A percentile compares a stretch with the other conserved stretches of the same genome.
phyloP scores from a whole-genome alignment of 2,797 vertebrate genomes.

The Myotis vivesi region DNA sequence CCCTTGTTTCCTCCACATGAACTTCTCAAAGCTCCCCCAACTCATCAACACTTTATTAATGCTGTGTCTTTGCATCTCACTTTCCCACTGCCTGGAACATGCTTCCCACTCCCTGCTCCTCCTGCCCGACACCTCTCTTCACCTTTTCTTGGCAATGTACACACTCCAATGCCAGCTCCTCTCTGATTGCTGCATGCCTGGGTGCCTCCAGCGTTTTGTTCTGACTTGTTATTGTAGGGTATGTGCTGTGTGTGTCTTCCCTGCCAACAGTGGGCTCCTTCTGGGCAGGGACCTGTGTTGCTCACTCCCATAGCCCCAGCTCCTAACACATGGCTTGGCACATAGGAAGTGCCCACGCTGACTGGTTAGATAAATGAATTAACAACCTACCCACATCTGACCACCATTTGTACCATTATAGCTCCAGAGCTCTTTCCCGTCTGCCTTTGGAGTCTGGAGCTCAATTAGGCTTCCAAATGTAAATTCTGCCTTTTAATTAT shows the following conservation, averaged over 20 bases:
- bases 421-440: not conserved
- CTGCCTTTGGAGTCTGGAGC: not conserved
- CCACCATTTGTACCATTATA: not conserved
- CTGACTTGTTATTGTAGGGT: not conserved
- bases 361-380: not conserved
- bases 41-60: not conserved
- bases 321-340: not conserved
- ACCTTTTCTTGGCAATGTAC: not conserved
- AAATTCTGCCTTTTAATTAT: constrained; percentile 67
- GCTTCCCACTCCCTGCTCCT: not conserved
- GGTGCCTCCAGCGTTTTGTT: not conserved
- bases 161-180: not conserved
- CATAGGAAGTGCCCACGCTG: not conserved
- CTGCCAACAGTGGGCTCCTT: not conserved
- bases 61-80: not conserved
- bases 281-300: not conserved
- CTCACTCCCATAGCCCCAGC: not conserved
- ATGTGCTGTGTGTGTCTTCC: not conserved
- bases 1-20: not conserved
- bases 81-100: not conserved
- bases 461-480: constrained; percentile 40
- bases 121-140: not conserved
- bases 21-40: not conserved
- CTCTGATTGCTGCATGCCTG: not conserved
- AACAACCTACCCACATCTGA: not conserved